A percentile compares a stretch with the other conserved stretches of the same genome.
Conservation (phyloP, 2,113 vertebrate genomes). For the Macrotis lagotis region DNA sequence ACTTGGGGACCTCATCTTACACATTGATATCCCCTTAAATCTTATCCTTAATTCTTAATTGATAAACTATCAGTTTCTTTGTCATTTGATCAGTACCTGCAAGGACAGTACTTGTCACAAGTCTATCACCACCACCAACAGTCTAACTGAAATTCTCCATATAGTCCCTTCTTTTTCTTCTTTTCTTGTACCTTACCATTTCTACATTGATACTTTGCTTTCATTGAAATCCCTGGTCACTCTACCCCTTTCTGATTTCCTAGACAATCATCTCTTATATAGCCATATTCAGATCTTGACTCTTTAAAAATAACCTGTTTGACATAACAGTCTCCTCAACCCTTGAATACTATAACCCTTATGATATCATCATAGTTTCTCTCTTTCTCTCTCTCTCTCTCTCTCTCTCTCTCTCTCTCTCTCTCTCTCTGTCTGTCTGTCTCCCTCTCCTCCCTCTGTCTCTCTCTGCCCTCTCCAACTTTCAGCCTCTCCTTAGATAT, state of each 20-base stretch:
- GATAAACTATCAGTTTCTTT: not conserved
- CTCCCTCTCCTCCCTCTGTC: too few relatives aligned
- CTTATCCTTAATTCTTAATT: not conserved
- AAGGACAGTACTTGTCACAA: not conserved
- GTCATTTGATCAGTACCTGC: not conserved
- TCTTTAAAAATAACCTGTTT: not conserved
- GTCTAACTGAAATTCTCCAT: not conserved
- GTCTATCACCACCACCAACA: not conserved
- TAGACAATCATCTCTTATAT: not conserved
- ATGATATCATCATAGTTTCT: not conserved
- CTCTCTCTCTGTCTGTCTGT: too few relatives aligned
- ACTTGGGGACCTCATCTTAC: not conserved
- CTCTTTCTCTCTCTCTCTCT: not conserved
- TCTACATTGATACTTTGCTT: not conserved
- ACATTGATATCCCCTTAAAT: not conserved
- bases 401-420: not conserved
- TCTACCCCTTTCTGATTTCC: not conserved
- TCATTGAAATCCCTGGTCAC: not conserved
- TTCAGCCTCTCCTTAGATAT: not conserved
- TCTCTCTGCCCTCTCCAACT: not conserved
- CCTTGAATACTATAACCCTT: not conserved
- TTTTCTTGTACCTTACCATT: not conserved
- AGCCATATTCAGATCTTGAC: not conserved
- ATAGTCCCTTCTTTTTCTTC: not conserved
- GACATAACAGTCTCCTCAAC: not conserved